Evolutionary conservation across 2,888 invertebrate species (phyloP), one percentile per base, ranked within the genome.

Genomic region (Xestia sexstrigata): DNA sequence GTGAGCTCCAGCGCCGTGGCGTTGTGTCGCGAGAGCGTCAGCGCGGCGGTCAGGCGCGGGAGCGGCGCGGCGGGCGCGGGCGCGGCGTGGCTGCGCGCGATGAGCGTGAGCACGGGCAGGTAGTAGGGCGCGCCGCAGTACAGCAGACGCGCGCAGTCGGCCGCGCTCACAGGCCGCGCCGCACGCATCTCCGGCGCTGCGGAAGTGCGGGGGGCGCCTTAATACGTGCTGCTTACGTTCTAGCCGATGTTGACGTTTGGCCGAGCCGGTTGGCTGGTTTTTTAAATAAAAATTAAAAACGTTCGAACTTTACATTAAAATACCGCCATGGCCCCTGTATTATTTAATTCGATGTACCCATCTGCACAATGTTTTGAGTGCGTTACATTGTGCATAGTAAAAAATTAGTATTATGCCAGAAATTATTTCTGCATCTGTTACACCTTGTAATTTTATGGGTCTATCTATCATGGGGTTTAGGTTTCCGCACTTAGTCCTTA

Each of bases 71-170:
- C 30, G 39, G 15, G 45, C 63, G 82, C 67, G 20, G 55, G 74
- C 60, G n/a, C 11, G 7, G 17, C 42, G 30, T 66, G 74, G 75
- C 65, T 68, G 78, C 67, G 68, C 52, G 26, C 17, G 11, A 67
- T 95, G 89, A 98, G 97, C 71, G 97, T 96, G 79, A 97, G 96
- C 86, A 98, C 98, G 58, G 98, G 98, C 93, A 98, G 97, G 91
- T 97, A 97, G 95, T 98, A 98, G 23, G 98, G 98, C 94, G 98
- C 96, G 77, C 98, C 98, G 95, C 98, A 98, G 95, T 98, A 98
- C 86, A 98, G 94, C 93, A 97, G 97, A 76, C 96, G 94, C 70
- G 95, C 93, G 93, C 98, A 98, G 87, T 97, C 96, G 67, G 17
- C 90, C 26, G 35, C 98, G 98, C 93, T 97, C 95, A 92, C 97